Evolutionary conservation across 2,888 invertebrate species (phyloP).

Genomic region (Eudasyphora cyanicolor): DNA sequence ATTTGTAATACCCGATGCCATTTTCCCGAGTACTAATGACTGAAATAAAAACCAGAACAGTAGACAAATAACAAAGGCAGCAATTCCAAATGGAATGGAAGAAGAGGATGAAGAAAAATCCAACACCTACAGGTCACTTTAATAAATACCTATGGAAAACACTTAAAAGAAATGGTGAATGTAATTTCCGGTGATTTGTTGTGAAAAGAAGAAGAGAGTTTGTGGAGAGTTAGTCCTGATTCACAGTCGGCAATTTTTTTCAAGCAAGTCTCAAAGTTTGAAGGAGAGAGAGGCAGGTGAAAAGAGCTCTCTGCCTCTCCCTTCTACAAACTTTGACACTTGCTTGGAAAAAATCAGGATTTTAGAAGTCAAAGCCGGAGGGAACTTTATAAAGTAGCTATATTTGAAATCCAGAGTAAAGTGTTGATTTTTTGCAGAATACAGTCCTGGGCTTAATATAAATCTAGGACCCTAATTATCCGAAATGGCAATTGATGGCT

Average conservation of each 20-base stretch:
- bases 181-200: background rate
- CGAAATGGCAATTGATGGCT: too few relatives aligned
- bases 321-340: too few relatives aligned
- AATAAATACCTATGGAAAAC: background rate
- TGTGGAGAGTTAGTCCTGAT: background rate
- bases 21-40: constrained; percentile 30
- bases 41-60: background rate
- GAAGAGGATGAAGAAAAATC: background rate
- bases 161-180: background rate
- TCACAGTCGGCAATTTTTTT: too few relatives aligned
- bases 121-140: constrained; percentile 3
- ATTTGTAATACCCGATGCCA: constrained; percentile 40
- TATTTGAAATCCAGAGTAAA: too few relatives aligned
- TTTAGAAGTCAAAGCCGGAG: too few relatives aligned
- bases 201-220: background rate
- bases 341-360: too few relatives aligned
- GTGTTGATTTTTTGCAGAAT: too few relatives aligned
- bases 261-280: too few relatives aligned
- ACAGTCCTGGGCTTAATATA: too few relatives aligned
- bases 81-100: background rate
- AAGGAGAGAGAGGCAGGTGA: background rate
- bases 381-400: too few relatives aligned
- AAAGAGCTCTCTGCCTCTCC: too few relatives aligned
- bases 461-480: too few relatives aligned
- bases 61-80: background rate